Evolutionary conservation across 1,140 invertebrate genomes (phyloP).

Genomic region (Antheraea pernyi): DNA sequence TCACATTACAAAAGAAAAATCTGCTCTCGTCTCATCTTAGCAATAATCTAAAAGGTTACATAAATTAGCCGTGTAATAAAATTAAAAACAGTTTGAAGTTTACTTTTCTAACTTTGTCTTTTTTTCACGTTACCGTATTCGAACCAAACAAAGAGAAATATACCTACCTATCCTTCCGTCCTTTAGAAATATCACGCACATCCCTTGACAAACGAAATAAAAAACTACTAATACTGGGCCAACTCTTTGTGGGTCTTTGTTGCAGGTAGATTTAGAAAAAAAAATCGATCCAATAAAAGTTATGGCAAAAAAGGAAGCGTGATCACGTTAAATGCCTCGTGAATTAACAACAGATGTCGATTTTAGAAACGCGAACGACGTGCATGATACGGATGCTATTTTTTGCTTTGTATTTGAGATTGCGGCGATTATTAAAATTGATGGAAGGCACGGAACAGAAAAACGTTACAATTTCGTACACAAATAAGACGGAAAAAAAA

Average conservation of each 20-base stretch:
- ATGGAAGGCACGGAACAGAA: not conserved
- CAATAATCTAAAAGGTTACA: not conserved
- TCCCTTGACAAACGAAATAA: slow-evolving; percentile 65
- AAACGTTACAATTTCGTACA: not conserved
- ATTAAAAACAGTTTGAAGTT: slow-evolving; percentile 7
- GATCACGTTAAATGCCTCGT: slow-evolving; percentile 51
- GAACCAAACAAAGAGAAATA: slow-evolving; percentile 55
- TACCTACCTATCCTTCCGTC: slow-evolving; percentile 67
- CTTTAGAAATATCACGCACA: slow-evolving; percentile 67
- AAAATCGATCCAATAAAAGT: slow-evolving; percentile 46
- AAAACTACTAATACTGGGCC: slow-evolving; percentile 49
- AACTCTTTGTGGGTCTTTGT: slow-evolving; percentile 56
- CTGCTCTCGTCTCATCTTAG: not conserved
- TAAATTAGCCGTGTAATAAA: not conserved
- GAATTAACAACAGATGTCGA: slow-evolving; percentile 68
- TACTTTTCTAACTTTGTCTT: slow-evolving; percentile 41
- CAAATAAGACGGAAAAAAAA: not conserved
- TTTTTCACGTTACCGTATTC: slow-evolving; percentile 53
- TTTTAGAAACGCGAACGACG: slow-evolving; percentile 45
- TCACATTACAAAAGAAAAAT: not conserved
- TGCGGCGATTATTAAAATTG: not conserved
- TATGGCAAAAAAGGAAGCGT: slow-evolving; percentile 51
- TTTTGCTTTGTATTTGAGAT: slow-evolving; percentile 14
- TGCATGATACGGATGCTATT: slow-evolving; percentile 53
- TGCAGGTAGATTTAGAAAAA: slow-evolving; percentile 64